phyloP scores from a whole-genome alignment of 2,888 invertebrate species.

The Sarcophaga carnaria region DNA sequence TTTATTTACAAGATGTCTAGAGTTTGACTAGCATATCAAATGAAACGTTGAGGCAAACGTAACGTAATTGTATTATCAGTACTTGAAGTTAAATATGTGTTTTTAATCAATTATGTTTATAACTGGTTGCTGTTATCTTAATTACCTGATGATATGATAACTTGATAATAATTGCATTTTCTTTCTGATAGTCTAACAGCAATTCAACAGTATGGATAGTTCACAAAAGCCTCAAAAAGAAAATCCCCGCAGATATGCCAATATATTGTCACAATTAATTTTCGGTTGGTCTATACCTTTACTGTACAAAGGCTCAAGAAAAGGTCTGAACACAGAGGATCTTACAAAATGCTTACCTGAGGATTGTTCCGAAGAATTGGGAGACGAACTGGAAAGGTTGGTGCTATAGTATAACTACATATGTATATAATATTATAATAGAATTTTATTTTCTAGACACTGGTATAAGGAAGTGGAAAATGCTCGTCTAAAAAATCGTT shows the following conservation, averaged over 20 bases:
- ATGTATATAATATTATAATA: not conserved
- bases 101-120: slow-evolving; percentile 22
- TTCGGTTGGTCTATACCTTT: slow-evolving; percentile 81
- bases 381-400: slow-evolving; percentile 80
- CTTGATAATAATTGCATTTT: not conserved
- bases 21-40: slow-evolving; percentile 35
- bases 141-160: slow-evolving; percentile 15
- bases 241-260: slow-evolving; percentile 80
- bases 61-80: slow-evolving; percentile 13
- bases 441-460: slow-evolving; percentile 82
- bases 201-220: slow-evolving; percentile 77
- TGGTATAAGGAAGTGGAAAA: slow-evolving; percentile 86
- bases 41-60: not conserved
- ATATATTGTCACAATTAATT: slow-evolving; percentile 79
- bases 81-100: not conserved
- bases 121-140: not conserved
- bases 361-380: slow-evolving; percentile 82
- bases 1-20: slow-evolving; percentile 54
- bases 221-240: slow-evolving; percentile 78
- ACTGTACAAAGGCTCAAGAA: slow-evolving; percentile 77
- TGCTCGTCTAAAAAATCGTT: slow-evolving; percentile 83
- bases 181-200: not conserved
- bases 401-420: slow-evolving; percentile 43
- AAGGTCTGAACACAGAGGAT: slow-evolving; percentile 85
- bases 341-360: slow-evolving; percentile 86